These are phyloP conservation scores for Proales similis DNA, from an alignment of 1,140 invertebrate genomes.

Conservation along the genomic window DNA sequence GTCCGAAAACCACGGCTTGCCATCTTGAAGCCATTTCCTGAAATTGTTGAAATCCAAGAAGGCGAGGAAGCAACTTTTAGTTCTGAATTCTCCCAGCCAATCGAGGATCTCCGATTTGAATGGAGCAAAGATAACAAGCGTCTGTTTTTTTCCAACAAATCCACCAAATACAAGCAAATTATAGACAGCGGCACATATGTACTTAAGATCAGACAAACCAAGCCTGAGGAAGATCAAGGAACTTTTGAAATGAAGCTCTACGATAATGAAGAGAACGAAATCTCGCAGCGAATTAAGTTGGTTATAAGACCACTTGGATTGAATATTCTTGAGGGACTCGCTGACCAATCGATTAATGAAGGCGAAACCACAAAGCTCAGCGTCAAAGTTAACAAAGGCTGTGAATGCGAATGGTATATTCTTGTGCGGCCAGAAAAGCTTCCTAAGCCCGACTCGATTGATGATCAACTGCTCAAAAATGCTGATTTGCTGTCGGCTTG, in stretches of 20 bases:
- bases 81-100: background rate
- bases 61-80: background rate
- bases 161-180: constrained; percentile 12
- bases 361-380: background rate
- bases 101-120: background rate
- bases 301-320: background rate
- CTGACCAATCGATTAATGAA: background rate
- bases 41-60: constrained; percentile 16
- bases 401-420: constrained; percentile 17
- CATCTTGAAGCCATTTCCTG: background rate
- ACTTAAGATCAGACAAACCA: constrained; percentile 12
- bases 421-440: background rate
- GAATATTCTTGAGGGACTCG: constrained; percentile 2
- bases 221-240: constrained; percentile 5
- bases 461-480: background rate
- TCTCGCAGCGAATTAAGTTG: background rate
- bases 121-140: constrained; percentile 7
- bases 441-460: background rate
- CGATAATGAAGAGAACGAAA: background rate
- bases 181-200: background rate
- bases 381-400: background rate
- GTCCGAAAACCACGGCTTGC: constrained; percentile 1
- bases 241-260: constrained; percentile 15
- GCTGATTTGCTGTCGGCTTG: too few species aligned
- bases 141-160: constrained; percentile 22